These are phyloP conservation scores for Lamprologus ornatipinnis DNA, from an alignment of 2,113 vertebrate species.

Conservation along the genomic window DNA sequence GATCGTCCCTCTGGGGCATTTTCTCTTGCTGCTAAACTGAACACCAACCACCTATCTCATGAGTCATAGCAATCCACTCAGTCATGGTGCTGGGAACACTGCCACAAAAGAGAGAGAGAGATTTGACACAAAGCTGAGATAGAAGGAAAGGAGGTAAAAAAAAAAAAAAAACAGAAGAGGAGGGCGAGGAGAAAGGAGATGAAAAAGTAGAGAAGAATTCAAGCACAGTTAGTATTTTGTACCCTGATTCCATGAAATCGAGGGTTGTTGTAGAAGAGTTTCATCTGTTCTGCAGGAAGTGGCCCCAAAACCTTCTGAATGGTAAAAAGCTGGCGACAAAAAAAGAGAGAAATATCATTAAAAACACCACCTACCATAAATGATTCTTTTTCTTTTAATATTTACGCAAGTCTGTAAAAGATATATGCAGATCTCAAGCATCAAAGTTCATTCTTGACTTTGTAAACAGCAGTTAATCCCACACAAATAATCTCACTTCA, in stretches of 20 bases:
- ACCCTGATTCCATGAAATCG: slow-evolving; percentile 96
- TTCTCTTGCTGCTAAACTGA: slow-evolving; percentile 52
- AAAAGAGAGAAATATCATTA: background rate
- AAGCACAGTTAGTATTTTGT: slow-evolving; percentile 5
- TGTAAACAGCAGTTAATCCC: background rate
- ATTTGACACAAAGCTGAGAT: background rate
- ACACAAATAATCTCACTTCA: background rate
- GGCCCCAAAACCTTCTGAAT: slow-evolving; percentile 97
- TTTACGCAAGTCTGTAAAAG: background rate
- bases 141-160: background rate
- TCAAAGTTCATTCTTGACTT: background rate
- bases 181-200: background rate
- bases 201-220: background rate
- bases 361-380: background rate
- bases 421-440: background rate
- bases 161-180: background rate
- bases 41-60: slow-evolving; percentile 62
- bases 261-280: slow-evolving; percentile 98
- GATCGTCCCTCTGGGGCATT: slow-evolving; percentile 48
- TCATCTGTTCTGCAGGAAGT: slow-evolving; percentile 95
- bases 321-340: slow-evolving; percentile 82
- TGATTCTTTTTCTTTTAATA: background rate
- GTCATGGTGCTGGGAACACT: slow-evolving; percentile 62
- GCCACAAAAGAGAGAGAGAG: slow-evolving; percentile 20
- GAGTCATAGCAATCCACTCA: slow-evolving; percentile 64